These are phyloP conservation scores for Tringa solitaria DNA, from an alignment of 2,113 vertebrate species.

Conservation along the genomic window DNA sequence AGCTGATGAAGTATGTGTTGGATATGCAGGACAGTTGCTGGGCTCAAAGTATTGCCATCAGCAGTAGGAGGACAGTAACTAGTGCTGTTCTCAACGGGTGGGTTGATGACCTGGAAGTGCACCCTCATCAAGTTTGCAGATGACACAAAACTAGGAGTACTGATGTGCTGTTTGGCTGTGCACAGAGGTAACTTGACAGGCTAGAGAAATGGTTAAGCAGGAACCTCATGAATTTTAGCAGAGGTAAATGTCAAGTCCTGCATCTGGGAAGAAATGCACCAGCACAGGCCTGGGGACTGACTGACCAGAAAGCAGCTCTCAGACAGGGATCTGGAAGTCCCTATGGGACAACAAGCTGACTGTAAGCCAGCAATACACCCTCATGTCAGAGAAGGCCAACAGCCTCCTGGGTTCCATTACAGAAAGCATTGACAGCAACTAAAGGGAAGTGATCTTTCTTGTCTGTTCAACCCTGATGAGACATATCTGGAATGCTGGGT, in stretches of 20 bases:
- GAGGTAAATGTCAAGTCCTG: neutral
- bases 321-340: neutral
- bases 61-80: neutral
- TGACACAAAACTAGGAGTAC: neutral
- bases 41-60: neutral
- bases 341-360: neutral
- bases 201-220: neutral
- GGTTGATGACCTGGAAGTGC: neutral
- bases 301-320: neutral
- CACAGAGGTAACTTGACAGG: neutral
- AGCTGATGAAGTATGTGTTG: neutral
- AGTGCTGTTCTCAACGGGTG: neutral
- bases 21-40: neutral
- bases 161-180: accelerated
- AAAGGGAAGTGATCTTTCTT: neutral
- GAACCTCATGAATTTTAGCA: neutral
- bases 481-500: neutral
- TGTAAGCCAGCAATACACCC: neutral
- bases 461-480: neutral
- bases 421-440: neutral
- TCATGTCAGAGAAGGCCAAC: neutral
- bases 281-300: neutral
- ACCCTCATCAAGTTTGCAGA: neutral
- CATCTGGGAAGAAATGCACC: neutral
- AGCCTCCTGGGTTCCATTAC: neutral